Evolutionary conservation across 2,113 vertebrate species (phyloP).

Genomic region (Anarrhichthys ocellatus): DNA sequence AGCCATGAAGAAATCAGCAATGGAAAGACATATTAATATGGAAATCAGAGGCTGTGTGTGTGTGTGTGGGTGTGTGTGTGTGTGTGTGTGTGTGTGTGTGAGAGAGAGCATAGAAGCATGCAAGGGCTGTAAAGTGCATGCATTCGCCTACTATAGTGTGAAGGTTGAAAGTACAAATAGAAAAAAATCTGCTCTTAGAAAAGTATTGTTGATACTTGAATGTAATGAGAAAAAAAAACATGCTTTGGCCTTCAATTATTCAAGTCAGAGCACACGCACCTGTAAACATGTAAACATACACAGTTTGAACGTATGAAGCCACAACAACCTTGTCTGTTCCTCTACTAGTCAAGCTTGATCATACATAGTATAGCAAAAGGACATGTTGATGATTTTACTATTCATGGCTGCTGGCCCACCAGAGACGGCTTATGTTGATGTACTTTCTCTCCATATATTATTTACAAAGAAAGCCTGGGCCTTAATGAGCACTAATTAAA

Average conservation of each 20-base stretch:
- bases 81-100: conserved; percentile 10
- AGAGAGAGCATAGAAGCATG: not conserved
- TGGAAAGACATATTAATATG: conserved; percentile 64
- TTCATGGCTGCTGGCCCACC: conserved; percentile 60
- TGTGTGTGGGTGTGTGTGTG: not conserved
- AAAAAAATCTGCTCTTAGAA: conserved; percentile 9
- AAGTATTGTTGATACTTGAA: conserved; percentile 5
- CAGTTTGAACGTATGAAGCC: conserved; percentile 2
- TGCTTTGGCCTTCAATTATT: conserved; percentile 10
- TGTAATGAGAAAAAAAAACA: not conserved
- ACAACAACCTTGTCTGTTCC: conserved; percentile 23
- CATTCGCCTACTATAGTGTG: conserved; percentile 9
- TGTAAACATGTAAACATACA: not conserved
- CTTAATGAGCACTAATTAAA: conserved; percentile 83
- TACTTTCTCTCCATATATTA: conserved; percentile 76
- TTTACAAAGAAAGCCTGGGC: conserved; percentile 77
- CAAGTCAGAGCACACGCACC: not conserved
- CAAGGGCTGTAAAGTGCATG: conserved; percentile 5
- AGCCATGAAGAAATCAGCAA: conserved; percentile 50
- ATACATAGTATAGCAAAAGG: conserved; percentile 40
- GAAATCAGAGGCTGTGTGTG: conserved; percentile 49
- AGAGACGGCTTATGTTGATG: conserved; percentile 72
- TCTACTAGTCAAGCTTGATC: conserved; percentile 24
- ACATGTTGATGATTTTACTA: conserved; percentile 60
- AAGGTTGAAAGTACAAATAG: conserved; percentile 31